phyloP scores from a whole-genome alignment of 1,140 invertebrate genomes.

The Maniola jurtina region DNA sequence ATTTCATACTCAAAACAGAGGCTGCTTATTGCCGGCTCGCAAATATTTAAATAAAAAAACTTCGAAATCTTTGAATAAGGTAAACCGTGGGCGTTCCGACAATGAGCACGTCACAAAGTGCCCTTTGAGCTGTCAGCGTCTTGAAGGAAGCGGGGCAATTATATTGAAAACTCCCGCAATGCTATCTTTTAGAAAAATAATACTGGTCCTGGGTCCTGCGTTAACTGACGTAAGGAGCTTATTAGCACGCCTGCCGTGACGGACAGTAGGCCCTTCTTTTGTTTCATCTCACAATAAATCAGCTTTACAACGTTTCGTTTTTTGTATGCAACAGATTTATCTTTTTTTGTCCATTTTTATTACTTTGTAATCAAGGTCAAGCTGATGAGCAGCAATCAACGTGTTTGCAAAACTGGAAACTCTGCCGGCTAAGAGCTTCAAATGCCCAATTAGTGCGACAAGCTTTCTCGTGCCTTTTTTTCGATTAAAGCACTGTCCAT shows the following conservation, averaged over 20 bases:
- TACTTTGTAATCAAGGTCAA: no score
- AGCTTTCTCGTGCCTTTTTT: no score
- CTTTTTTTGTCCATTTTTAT: background rate
- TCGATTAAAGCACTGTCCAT: no score
- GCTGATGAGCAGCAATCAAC: no score
- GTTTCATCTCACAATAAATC: constrained; percentile 38
- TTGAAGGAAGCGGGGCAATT: constrained; percentile 76
- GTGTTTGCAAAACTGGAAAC: no score
- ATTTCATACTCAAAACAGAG: constrained; percentile 31
- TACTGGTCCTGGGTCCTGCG: constrained; percentile 59
- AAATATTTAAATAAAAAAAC: constrained; percentile 63
- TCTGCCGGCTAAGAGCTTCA: no score
- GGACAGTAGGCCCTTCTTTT: constrained; percentile 43
- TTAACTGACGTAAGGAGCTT: constrained; percentile 66
- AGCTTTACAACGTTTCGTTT: constrained; percentile 22
- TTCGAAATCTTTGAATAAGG: constrained; percentile 58
- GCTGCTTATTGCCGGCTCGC: constrained; percentile 42
- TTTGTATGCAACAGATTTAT: background rate
- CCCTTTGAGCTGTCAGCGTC: constrained; percentile 73
- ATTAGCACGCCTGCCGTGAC: constrained; percentile 61
- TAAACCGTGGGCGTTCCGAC: constrained; percentile 71
- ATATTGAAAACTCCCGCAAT: constrained; percentile 72
- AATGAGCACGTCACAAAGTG: constrained; percentile 69
- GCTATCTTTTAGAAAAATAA: constrained; percentile 74
- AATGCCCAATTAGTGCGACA: no score